A percentile compares a stretch with the other conserved stretches of the same genome.
Conservation (phyloP, 2,888 invertebrate species). For the Ichneumoninae sp. region DNA sequence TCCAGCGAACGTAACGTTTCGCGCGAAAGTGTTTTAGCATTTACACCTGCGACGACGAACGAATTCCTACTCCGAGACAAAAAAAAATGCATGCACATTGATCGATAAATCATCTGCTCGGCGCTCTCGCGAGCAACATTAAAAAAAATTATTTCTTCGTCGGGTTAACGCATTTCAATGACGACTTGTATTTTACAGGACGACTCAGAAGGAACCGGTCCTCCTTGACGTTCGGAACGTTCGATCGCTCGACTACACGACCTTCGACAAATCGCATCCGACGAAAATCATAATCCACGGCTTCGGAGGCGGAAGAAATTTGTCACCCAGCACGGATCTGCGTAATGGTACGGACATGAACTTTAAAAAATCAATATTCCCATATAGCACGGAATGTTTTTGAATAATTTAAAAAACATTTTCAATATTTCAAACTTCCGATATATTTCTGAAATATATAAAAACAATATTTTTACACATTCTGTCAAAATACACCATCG, state of each 20-base stretch:
- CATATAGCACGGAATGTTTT: too few species aligned
- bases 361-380: not conserved
- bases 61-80: not conserved
- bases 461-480: not conserved
- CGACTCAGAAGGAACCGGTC: conserved; percentile 91
- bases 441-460: not conserved
- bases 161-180: not conserved
- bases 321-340: conserved; percentile 94
- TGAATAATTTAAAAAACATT: too few species aligned
- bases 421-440: not conserved
- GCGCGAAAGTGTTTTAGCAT: too few species aligned
- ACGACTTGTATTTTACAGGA: conserved; percentile 83
- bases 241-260: conserved; percentile 90
- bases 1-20: too few species aligned
- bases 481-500: not conserved
- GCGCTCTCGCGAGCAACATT: not conserved
- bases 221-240: conserved; percentile 89
- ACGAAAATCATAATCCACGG: conserved; percentile 96
- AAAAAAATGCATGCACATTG: not conserved
- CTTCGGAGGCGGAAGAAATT: conserved; percentile 93
- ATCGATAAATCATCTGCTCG: not conserved
- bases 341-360: conserved; percentile 86
- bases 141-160: not conserved
- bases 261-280: conserved; percentile 91
- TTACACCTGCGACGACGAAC: too few species aligned